Conservation (phyloP, 2,888 invertebrate species). For the Cyclophora albipunctata region DNA sequence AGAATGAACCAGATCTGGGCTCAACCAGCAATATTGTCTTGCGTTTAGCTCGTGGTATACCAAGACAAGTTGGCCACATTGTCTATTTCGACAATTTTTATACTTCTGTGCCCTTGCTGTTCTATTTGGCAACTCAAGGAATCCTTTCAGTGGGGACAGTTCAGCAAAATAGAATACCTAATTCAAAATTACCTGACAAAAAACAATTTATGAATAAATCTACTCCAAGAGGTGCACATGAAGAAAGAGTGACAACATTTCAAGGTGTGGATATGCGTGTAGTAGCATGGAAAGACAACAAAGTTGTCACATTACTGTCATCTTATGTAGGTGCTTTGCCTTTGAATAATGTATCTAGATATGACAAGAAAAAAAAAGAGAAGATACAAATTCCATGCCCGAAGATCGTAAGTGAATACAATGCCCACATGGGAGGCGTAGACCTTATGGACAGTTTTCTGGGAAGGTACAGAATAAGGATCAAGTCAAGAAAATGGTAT, state of each 20-base stretch:
- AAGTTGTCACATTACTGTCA: constrained; percentile 8
- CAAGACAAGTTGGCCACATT: constrained; percentile 17
- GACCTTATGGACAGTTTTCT: constrained; percentile 3
- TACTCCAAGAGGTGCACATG: constrained; percentile 7
- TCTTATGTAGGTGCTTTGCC: constrained; percentile 4
- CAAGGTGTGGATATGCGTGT: constrained; percentile 11
- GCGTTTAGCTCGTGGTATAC: constrained; percentile 13
- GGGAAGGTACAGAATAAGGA: constrained; percentile 14
- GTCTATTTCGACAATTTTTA: constrained; percentile 33
- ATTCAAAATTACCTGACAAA: constrained; percentile 13
- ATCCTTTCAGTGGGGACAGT: constrained; percentile 12
- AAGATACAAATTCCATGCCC: neutral
- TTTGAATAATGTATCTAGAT: constrained; percentile 5
- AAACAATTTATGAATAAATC: constrained; percentile 13
- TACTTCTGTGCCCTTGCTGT: constrained; percentile 9
- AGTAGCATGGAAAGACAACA: constrained; percentile 15
- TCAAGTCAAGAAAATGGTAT: constrained; percentile 17
- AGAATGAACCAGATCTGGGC: constrained; percentile 12
- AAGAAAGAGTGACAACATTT: constrained; percentile 7
- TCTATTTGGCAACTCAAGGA: constrained; percentile 14
- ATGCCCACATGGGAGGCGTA: neutral
- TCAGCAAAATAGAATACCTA: constrained; percentile 15
- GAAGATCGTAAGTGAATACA: constrained; percentile 8
- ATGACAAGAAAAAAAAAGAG: constrained; percentile 6
- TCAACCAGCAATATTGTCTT: constrained; percentile 10